These are phyloP conservation scores for Chlorospingus flavigularis DNA, from an alignment of 2,797 vertebrate genomes.

Conservation along the genomic window DNA sequence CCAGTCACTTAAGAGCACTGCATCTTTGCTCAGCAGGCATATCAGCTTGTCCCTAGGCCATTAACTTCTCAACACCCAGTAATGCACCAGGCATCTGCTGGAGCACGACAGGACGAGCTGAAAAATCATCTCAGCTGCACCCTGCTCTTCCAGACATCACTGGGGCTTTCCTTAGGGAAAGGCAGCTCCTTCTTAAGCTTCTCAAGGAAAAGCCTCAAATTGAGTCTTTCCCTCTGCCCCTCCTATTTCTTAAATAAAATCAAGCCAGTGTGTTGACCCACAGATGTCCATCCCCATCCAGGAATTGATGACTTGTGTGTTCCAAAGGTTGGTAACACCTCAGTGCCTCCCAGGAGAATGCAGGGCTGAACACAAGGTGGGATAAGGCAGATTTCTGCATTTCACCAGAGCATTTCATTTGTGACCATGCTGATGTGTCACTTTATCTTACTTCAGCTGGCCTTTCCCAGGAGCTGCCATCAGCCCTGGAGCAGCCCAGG, in stretches of 20 bases:
- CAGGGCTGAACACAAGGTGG: background rate
- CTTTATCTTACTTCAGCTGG: background rate
- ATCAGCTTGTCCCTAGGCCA: background rate
- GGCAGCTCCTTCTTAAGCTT: background rate
- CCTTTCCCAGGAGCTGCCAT: background rate
- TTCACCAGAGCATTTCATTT: background rate
- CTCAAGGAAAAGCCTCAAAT: background rate
- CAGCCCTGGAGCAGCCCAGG: background rate
- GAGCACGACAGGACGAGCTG: rapidly evolving
- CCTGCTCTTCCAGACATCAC: background rate
- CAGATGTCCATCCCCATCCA: background rate
- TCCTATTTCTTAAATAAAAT: background rate
- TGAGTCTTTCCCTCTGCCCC: background rate
- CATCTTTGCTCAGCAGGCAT: background rate
- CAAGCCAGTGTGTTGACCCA: background rate
- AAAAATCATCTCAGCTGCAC: background rate
- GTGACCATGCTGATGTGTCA: background rate
- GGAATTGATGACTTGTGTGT: background rate
- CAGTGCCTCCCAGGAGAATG: background rate
- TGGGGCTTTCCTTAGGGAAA: background rate
- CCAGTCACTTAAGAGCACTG: background rate
- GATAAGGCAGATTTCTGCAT: background rate
- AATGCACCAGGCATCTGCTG: background rate
- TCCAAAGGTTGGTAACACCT: background rate
- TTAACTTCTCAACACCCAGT: background rate